A percentile compares a stretch with the other conserved stretches of the same genome.
Conservation (phyloP, 1,140 invertebrate species). For the Fragariocoptes setiger region DNA sequence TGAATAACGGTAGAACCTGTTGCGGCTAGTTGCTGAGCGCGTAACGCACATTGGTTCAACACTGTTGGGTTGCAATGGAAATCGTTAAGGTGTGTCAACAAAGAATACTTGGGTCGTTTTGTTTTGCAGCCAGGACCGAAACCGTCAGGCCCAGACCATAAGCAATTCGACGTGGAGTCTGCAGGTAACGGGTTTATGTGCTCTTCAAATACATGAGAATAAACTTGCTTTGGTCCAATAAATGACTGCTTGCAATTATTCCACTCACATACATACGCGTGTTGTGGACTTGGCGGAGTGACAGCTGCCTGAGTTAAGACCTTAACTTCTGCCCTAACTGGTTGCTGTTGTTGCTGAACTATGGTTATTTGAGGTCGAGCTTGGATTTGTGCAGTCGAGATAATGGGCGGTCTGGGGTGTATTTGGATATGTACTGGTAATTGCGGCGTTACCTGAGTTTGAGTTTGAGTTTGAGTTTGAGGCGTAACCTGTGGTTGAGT, state of each 20-base stretch:
- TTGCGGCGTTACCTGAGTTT: not conserved
- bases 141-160: conserved; percentile 7
- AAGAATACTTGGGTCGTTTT: conserved; percentile 29
- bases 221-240: conserved; percentile 6
- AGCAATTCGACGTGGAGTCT: conserved; percentile 4
- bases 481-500: not conserved
- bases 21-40: conserved; percentile 28
- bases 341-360: conserved; percentile 4
- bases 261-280: conserved; percentile 54
- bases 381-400: conserved; percentile 1
- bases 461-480: not conserved
- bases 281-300: conserved; percentile 7
- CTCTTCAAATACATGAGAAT: conserved; percentile 5
- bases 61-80: conserved; percentile 9
- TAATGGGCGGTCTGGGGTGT: not conserved
- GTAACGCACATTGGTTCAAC: conserved; percentile 15
- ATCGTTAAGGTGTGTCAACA: conserved; percentile 46
- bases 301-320: not conserved
- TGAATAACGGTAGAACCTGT: conserved; percentile 17
- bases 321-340: not conserved
- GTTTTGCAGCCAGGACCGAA: conserved; percentile 8
- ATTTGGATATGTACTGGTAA: not conserved
- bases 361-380: not conserved
- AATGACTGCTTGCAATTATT: conserved; percentile 43
- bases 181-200: conserved; percentile 3